Evolutionary conservation across 2,113 vertebrate genomes (phyloP).

Genomic region (Clinocottus analis): DNA sequence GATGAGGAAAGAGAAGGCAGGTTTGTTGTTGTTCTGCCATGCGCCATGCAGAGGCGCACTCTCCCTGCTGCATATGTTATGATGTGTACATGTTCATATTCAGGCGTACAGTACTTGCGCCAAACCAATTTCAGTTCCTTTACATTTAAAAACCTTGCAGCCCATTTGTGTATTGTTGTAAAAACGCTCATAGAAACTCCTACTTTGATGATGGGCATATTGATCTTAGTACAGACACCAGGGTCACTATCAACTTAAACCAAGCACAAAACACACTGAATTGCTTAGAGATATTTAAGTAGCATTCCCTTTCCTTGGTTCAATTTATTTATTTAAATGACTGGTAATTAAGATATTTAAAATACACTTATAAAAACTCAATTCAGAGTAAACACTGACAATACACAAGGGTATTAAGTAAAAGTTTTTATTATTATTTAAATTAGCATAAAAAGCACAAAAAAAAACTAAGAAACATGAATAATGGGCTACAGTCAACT

Average conservation of each 20-base stretch:
- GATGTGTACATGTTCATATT: background rate
- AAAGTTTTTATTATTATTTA: conserved; percentile 75
- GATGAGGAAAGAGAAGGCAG: background rate
- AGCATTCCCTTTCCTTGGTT: background rate
- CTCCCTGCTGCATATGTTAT: background rate
- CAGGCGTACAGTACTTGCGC: background rate
- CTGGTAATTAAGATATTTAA: background rate
- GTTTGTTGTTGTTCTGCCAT: conserved; percentile 33
- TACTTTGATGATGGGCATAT: background rate
- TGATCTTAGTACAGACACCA: background rate
- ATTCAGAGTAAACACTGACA: background rate
- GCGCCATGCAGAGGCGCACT: conserved; percentile 51
- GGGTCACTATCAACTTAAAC: background rate
- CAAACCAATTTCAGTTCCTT: background rate
- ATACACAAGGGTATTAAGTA: conserved; percentile 44
- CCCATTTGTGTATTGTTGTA: no score
- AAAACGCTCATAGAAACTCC: no score
- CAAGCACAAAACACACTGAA: background rate
- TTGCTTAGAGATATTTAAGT: background rate
- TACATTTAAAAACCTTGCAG: no score
- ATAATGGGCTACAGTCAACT: conserved; percentile 67
- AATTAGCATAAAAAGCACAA: conserved; percentile 79
- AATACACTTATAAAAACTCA: background rate
- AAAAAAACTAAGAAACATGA: conserved; percentile 45
- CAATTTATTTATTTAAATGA: background rate